Conservation (phyloP, 2,113 vertebrate genomes). For the Corythaixoides concolor region DNA sequence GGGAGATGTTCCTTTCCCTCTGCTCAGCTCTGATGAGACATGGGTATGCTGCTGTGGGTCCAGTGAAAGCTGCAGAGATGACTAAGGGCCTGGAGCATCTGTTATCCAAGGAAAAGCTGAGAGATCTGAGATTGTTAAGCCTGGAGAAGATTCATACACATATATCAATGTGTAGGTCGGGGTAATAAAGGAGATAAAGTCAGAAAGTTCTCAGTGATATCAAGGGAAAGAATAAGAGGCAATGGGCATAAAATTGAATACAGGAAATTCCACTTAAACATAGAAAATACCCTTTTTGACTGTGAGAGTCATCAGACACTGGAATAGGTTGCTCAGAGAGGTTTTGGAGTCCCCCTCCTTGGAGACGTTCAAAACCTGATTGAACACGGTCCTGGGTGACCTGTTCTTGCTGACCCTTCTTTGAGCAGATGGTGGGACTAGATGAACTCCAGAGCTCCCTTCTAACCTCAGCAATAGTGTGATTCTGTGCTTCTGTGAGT, state of each 20-base stretch:
- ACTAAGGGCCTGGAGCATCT: not conserved
- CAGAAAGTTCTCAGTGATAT: not conserved
- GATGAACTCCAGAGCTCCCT: not conserved
- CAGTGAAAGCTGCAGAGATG: not conserved
- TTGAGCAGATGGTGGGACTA: not conserved
- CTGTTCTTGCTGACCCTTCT: not conserved
- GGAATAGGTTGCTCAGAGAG: not conserved
- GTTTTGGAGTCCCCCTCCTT: not conserved
- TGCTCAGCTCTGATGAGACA: not conserved
- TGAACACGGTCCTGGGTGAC: not conserved
- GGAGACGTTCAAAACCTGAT: not conserved
- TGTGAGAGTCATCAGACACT: not conserved
- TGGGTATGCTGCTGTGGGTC: not conserved
- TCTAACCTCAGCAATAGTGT: not conserved
- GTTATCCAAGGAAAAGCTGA: not conserved
- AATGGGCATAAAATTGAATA: not conserved
- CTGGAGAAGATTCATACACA: not conserved
- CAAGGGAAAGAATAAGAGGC: not conserved
- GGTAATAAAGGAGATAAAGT: not conserved
- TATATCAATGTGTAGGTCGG: not conserved
- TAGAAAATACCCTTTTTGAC: not conserved
- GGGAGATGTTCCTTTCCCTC: not conserved
- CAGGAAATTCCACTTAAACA: not conserved
- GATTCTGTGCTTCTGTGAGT: not conserved
- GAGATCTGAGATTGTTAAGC: not conserved